Conservation (phyloP, 2,888 invertebrate species). For the Rugalucina vietnamica region DNA sequence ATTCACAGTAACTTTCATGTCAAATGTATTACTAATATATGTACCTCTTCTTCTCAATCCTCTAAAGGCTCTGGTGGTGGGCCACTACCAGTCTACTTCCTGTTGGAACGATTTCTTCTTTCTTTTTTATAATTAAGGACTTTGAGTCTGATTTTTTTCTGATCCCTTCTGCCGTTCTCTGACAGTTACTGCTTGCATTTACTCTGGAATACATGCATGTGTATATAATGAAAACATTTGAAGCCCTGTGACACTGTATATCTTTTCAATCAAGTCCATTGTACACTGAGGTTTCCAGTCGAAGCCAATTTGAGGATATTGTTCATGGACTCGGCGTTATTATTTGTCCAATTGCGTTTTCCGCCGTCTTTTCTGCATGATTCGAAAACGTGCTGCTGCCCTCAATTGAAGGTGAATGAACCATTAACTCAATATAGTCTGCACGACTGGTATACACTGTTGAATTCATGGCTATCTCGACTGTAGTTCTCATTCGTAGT, state of each 20-base stretch:
- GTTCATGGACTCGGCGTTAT: conserved; percentile 35
- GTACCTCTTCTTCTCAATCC: too few species aligned
- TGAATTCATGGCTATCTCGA: neutral
- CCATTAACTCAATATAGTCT: neutral
- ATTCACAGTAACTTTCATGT: too few species aligned
- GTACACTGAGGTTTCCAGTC: conserved; percentile 40
- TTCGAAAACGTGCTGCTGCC: neutral
- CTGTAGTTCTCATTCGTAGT: neutral
- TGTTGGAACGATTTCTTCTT: too few species aligned
- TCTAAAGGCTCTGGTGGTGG: too few species aligned
- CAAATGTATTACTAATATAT: too few species aligned
- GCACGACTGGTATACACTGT: neutral
- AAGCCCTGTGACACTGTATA: conserved; percentile 21
- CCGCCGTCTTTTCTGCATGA: neutral
- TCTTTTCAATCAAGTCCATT: conserved; percentile 22
- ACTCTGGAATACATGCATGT: too few species aligned
- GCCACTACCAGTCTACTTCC: too few species aligned
- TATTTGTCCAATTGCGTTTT: conserved; percentile 40
- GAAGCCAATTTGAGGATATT: conserved; percentile 39
- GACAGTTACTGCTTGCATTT: too few species aligned
- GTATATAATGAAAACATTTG: too few species aligned
- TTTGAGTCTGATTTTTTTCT: too few species aligned
- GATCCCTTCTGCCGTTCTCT: too few species aligned
- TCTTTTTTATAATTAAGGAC: too few species aligned
- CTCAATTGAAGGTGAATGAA: neutral